Conservation (phyloP, 2,113 vertebrate genomes). For the Chitala chitala region DNA sequence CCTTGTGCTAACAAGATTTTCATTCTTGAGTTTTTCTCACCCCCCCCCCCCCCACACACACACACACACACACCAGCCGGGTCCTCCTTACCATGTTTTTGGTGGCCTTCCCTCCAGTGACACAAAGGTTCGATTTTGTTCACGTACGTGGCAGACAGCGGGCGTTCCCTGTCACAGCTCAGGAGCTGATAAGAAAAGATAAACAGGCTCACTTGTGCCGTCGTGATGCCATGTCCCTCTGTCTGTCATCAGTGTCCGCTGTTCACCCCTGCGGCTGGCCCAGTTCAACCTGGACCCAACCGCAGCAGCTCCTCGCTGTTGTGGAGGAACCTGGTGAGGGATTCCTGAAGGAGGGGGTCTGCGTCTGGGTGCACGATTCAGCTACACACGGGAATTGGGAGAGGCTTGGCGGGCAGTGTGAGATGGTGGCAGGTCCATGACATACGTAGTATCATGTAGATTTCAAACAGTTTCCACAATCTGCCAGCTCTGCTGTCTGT, state of each 20-base stretch:
- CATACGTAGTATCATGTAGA: background rate
- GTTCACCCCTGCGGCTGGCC: background rate
- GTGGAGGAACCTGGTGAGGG: too few species aligned
- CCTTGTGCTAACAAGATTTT: slow-evolving; percentile 29
- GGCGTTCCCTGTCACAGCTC: background rate
- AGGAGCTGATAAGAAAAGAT: background rate
- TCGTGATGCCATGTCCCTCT: too few species aligned
- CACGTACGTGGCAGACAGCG: background rate
- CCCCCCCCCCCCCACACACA: background rate
- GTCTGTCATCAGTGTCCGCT: background rate
- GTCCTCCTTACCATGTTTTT: background rate
- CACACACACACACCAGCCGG: background rate
- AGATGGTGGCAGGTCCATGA: background rate
- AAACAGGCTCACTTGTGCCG: too few species aligned
- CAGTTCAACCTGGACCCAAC: background rate
- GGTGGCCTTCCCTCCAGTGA: background rate
- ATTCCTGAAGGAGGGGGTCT: too few species aligned
- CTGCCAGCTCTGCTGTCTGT: slow-evolving; percentile 9
- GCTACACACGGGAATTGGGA: too few species aligned
- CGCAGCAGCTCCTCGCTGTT: too few species aligned
- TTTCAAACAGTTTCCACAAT: slow-evolving; percentile 7
- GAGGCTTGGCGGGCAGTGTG: too few species aligned
- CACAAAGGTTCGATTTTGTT: background rate
- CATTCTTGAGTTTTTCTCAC: slow-evolving; percentile 27
- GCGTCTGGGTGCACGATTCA: too few species aligned